Percentiles rank a stretch among this genome's conserved stretches.
These are phyloP conservation scores for Muntiacus reevesi DNA, from an alignment of 2,113 vertebrate genomes.

Conservation along the genomic window DNA sequence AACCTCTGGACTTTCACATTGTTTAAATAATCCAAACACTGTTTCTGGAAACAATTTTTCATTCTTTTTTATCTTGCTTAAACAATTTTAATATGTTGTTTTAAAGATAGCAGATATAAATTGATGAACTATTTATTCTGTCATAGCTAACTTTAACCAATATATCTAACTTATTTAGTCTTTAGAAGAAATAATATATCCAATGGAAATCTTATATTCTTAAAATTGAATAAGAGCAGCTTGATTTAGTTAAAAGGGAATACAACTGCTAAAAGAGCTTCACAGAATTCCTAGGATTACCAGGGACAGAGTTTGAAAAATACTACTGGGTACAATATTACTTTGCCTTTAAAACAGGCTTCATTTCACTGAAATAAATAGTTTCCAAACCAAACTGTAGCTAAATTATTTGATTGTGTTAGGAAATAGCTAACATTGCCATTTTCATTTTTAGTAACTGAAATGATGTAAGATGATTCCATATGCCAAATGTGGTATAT, in stretches of 20 bases:
- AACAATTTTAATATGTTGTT: neutral
- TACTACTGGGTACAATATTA: neutral
- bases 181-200: neutral
- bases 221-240: neutral
- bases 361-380: neutral
- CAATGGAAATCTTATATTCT: neutral
- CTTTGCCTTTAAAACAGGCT: neutral
- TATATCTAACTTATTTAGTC: neutral
- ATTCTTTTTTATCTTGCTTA: neutral
- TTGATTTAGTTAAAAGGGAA: neutral
- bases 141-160: neutral
- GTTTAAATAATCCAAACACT: neutral
- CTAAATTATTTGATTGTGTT: neutral
- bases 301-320: neutral
- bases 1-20: neutral
- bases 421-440: neutral
- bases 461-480: neutral
- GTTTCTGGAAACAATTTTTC: neutral
- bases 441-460: neutral
- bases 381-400: neutral
- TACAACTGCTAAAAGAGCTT: neutral
- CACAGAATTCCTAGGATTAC: neutral
- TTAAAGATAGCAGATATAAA: neutral
- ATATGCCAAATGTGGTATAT: neutral
- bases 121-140: neutral